A percentile compares a stretch with the other conserved stretches of the same genome.
These are phyloP conservation scores for Camptogramma bilineatum DNA, from an alignment of 2,888 invertebrate species.

Conservation along the genomic window DNA sequence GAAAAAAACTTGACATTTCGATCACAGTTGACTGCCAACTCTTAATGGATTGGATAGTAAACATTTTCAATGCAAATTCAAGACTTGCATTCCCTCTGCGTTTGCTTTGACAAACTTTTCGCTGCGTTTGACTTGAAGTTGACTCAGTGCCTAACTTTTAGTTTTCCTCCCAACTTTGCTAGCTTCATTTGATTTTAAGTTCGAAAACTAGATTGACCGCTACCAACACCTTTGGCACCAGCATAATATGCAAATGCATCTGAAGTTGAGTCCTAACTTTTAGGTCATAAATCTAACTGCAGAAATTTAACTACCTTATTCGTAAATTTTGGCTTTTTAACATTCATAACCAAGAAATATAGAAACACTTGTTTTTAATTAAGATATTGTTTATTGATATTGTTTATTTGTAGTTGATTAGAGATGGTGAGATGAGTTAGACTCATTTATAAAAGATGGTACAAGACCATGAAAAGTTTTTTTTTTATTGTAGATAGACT, in stretches of 20 bases:
- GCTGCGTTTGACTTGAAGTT: conserved; percentile 33
- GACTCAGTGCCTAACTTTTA: conserved; percentile 18
- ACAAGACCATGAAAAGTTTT: too few relatives aligned
- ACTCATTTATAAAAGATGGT: too few relatives aligned
- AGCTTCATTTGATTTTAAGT: conserved; percentile 21
- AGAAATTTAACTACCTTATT: too few relatives aligned
- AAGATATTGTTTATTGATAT: too few relatives aligned
- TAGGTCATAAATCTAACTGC: too few relatives aligned
- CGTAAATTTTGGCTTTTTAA: too few relatives aligned
- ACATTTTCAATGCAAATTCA: conserved; percentile 22
- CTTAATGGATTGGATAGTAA: conserved; percentile 10
- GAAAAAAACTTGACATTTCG: too few relatives aligned
- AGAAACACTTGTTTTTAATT: too few relatives aligned
- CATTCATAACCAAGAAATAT: too few relatives aligned
- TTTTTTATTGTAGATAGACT: too few relatives aligned
- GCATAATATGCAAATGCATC: not conserved
- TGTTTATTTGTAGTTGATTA: too few relatives aligned
- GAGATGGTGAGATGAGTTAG: too few relatives aligned
- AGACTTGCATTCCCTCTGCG: conserved; percentile 4
- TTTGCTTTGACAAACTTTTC: conserved; percentile 31
- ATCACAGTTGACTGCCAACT: conserved; percentile 5
- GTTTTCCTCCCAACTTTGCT: conserved; percentile 17
- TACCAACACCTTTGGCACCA: not conserved
- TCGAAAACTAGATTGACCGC: conserved; percentile 3
- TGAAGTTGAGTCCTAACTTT: not conserved